Base-by-base conservation (phyloP, 2,888 invertebrate species). In the Lycophotia porphyrea region DNA sequence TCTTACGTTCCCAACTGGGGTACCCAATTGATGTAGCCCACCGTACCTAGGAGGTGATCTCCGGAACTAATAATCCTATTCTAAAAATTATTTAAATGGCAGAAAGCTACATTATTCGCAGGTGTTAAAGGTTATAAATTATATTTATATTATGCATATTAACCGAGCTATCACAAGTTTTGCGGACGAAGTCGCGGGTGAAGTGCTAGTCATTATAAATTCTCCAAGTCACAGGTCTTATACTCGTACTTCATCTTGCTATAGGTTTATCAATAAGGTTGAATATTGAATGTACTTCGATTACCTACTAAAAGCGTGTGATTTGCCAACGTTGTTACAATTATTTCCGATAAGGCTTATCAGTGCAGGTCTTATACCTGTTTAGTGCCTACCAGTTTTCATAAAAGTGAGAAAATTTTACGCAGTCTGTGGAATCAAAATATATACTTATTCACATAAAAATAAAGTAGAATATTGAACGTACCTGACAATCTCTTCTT, bases 401-500 rank as follows among this genome's bases (percentile, higher is more conserved):
- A 31, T 18, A 58, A 15, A 27, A 55, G 15, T 27, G 13, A 2
- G 7, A 31, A 96, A 95, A 78, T 39, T 39, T 39, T 7, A 27
- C 13, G 27, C 21, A 5, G 13, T n/a, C 9, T 15, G 7, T 8
- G 39, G 8, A n/a, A 42, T 3, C 8, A 65, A 39, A 31, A 39
- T 0, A 2, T n/a, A 21, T 2, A n/a, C n/a, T n/a, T 58, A 49
- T 27, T 1, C 0, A 0, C 7, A 18, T 39, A 0, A 3, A 13
- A 42, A 70, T 42, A 78, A 55, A 31, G 39, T 49, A 47, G 52
- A n/a, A 71, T 47, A 31, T 69, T 2, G 24, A 34, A 61, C 58
- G 4, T 87, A 98, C 99, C 99, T 90, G 98, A 97, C 71, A 99
- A 95, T 91, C 98, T 97, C 94, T 99, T 99, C 94, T 99, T 99